Conservation (phyloP, 2,113 vertebrate species). For the Sylvicapra grimmia region DNA sequence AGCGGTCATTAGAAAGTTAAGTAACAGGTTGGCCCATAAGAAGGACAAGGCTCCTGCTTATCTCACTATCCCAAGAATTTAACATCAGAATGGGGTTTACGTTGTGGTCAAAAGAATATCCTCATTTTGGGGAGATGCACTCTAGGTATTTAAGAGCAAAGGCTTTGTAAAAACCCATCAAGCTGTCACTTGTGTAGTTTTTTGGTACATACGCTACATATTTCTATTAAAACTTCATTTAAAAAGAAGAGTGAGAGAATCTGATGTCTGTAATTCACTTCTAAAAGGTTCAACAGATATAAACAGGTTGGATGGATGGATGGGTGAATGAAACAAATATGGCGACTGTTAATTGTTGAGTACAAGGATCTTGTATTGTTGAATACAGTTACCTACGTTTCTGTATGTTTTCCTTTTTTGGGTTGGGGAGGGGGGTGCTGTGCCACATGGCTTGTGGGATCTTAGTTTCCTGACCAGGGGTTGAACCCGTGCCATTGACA, state of each 20-base stretch:
- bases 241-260: neutral
- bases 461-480: neutral
- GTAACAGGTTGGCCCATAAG: no score
- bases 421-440: accelerated
- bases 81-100: neutral
- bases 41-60: neutral
- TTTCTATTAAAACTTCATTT: neutral
- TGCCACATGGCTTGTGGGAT: neutral
- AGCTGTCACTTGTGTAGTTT: no score
- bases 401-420: neutral
- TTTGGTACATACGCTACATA: neutral
- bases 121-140: neutral
- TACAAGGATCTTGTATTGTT: neutral
- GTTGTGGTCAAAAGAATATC: neutral
- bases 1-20: neutral
- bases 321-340: neutral
- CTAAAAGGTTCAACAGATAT: neutral
- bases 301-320: neutral
- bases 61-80: neutral
- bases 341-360: neutral
- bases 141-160: neutral
- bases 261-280: neutral
- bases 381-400: neutral
- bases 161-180: neutral
- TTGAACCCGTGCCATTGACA: accelerated